These are phyloP conservation scores for Glaucomys volans DNA, from an alignment of 2,113 vertebrate genomes.

Conservation along the genomic window DNA sequence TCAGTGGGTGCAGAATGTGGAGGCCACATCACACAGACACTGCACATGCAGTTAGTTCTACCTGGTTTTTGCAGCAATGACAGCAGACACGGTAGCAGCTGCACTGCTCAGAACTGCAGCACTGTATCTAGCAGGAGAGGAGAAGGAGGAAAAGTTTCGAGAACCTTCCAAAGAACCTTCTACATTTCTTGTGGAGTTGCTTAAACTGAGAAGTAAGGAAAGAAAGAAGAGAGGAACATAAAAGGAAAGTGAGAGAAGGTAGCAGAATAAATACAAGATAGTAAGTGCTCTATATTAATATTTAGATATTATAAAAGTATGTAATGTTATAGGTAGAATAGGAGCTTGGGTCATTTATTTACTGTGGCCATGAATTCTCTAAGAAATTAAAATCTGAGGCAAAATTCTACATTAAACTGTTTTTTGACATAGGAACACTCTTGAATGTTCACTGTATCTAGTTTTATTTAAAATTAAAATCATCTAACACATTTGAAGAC, in stretches of 20 bases:
- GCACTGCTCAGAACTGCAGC: slow-evolving; percentile 81
- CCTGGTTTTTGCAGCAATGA: slow-evolving; percentile 86
- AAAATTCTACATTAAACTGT: not conserved
- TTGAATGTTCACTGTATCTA: not conserved
- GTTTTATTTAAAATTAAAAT: slow-evolving; percentile 8
- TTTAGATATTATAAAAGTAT: not conserved
- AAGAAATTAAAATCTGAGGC: slow-evolving; percentile 37
- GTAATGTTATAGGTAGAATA: not conserved
- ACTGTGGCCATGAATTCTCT: not conserved
- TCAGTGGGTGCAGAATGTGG: not conserved
- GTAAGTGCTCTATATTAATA: not conserved
- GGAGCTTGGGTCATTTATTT: not conserved
- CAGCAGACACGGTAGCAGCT: slow-evolving; percentile 85
- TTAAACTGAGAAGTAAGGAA: slow-evolving; percentile 66
- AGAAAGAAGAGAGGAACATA: slow-evolving; percentile 57
- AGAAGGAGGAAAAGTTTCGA: slow-evolving; percentile 68
- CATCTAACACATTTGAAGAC: not conserved
- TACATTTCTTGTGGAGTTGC: slow-evolving; percentile 74
- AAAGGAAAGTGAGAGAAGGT: slow-evolving; percentile 54
- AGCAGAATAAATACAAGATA: not conserved
- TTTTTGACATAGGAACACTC: not conserved
- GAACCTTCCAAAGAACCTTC: slow-evolving; percentile 82
- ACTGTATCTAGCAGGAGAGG: slow-evolving; percentile 82
- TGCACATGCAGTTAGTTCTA: slow-evolving; percentile 73
- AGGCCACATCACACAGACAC: not conserved